Base-by-base conservation (phyloP, 2,888 invertebrate species). In the Asteroscopus sphinx region DNA sequence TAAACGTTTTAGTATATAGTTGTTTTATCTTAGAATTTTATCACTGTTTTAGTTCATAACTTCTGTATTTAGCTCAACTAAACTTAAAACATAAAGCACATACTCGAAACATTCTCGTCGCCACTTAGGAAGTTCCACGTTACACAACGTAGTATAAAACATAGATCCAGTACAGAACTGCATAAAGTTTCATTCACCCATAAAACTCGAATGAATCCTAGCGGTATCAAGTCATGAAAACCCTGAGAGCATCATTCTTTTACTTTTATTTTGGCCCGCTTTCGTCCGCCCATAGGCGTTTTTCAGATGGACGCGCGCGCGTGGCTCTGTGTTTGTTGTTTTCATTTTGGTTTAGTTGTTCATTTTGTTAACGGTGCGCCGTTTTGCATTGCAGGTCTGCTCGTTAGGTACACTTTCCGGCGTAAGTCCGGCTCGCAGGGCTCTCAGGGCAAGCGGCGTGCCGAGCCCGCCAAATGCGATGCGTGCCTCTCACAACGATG, bases 321-420 rank as follows among this genome's bases (percentile, higher is more conserved):
- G 86, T 81, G 81, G 86, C 81, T 85, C 82, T 81, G 52, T 86
- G 73, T 88, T 87, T 86, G 83, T 85, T 83, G 85, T 86, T 88
- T 90, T 87, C 73, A 85, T 90, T 86, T 88, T 87, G 78, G 80
- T 91, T 90, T 86, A 69, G 88, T 86, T 85, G 79, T 90, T 90
- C 91, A 80, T 92, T 93, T 92, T 92, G 90, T 92, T 94, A 94
- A 94, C 94, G 93, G 92, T 93, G 86, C 89, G 90, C 92, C 94
- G 86, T 94, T 94, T 94, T 93, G 90, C 92, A 93, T 94, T 94
- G 90, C 94, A 94, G 94, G 94, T 94, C 94, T 94, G 86, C 94
- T 94, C 93, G 94, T 94, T 94, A 94, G 94, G 94, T 94, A 94
- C 94, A 94, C 94, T 91, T 94, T 94, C 91, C 94, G 94, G 88